These are phyloP conservation scores for Poeciliopsis occidentalis DNA, from an alignment of 2,113 vertebrate species.

Conservation along the genomic window DNA sequence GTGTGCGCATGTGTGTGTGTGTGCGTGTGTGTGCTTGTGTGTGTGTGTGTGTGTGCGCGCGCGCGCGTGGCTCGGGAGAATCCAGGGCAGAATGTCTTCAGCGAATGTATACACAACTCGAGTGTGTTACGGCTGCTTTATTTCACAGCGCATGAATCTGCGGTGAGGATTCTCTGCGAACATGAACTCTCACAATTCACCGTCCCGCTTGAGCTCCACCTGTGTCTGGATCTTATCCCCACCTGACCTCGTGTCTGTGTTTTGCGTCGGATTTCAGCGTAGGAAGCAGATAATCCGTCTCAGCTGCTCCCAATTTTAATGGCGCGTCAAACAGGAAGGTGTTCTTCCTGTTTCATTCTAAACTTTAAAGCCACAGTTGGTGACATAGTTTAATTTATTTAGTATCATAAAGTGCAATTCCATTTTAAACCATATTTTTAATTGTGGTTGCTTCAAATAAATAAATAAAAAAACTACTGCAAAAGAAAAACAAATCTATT, in stretches of 20 bases:
- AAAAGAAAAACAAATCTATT: too few species aligned
- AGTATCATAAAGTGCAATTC: not conserved
- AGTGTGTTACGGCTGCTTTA: constrained; percentile 50
- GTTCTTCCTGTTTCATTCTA: too few species aligned
- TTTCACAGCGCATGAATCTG: constrained; percentile 2
- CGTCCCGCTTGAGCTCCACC: not conserved
- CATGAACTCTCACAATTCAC: not conserved
- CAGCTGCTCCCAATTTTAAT: not conserved
- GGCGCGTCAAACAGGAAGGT: not conserved
- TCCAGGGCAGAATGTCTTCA: constrained; percentile 53
- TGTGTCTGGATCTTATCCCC: constrained; percentile 29
- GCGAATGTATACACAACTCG: constrained; percentile 41
- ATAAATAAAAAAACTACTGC: too few species aligned
- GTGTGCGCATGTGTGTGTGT: constrained; percentile 15
- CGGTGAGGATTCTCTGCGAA: not conserved
- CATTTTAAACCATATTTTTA: not conserved
- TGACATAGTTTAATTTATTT: not conserved
- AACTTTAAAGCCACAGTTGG: too few species aligned
- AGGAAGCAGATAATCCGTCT: not conserved
- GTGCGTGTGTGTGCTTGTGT: too few species aligned
- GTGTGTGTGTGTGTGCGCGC: constrained; percentile 6
- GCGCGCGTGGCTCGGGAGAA: too few species aligned
- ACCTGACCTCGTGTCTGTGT: not conserved
- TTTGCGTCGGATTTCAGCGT: not conserved
- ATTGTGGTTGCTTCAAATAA: too few species aligned